Conservation (phyloP, 2,113 vertebrate species). For the Leptobrachium ailaonicum region DNA sequence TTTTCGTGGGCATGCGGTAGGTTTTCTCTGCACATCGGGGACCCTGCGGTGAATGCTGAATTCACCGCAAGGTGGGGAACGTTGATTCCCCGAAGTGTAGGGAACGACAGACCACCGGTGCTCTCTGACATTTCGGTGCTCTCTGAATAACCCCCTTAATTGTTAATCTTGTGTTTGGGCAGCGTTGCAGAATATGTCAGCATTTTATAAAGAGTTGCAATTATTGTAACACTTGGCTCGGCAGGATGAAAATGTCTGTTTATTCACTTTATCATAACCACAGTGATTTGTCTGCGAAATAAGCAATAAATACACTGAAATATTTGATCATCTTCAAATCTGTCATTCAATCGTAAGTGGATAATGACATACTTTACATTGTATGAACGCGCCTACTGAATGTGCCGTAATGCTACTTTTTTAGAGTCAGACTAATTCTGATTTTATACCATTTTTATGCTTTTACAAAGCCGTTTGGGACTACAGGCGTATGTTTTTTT, state of each 20-base stretch:
- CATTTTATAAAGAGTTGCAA: too few relatives aligned
- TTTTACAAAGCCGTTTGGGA: constrained; percentile 25
- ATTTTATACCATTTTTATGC: constrained; percentile 4
- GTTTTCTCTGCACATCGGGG: too few relatives aligned
- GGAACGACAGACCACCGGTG: too few relatives aligned
- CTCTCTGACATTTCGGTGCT: too few relatives aligned
- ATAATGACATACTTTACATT: constrained; percentile 16
- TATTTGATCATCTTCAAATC: constrained; percentile 21
- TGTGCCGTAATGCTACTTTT: constrained; percentile 12
- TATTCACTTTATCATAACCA: background rate
- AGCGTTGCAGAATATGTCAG: too few relatives aligned
- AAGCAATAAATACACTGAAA: constrained; percentile 6
- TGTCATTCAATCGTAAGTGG: constrained; percentile 9
- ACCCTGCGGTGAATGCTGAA: too few relatives aligned
- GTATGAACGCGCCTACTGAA: background rate
- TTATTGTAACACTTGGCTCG: background rate
- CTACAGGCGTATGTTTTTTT: background rate
- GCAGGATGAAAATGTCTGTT: constrained; percentile 16
- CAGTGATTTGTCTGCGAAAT: constrained; percentile 5
- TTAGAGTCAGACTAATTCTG: constrained; percentile 17
- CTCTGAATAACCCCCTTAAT: too few relatives aligned
- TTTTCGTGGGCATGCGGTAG: too few relatives aligned
- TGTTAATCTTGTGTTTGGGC: too few relatives aligned
- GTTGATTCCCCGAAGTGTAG: too few relatives aligned
- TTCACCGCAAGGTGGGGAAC: too few relatives aligned